Base-by-base conservation (phyloP, 2,888 invertebrate genomes). In the Luperina nickerlii region DNA sequence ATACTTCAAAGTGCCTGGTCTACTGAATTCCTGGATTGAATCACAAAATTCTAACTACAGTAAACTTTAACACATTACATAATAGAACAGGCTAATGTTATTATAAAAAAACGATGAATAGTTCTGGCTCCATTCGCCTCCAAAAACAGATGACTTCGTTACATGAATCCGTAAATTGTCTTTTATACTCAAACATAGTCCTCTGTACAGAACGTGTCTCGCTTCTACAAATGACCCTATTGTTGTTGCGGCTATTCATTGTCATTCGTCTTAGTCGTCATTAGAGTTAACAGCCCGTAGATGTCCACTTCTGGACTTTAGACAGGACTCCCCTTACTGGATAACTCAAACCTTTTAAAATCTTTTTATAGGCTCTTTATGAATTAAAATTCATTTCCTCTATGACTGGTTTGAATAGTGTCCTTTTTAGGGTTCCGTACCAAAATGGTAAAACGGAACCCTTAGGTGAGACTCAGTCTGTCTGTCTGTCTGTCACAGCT, bases 191-290 rank as follows among this genome's bases (percentile, higher is more conserved):
- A 51, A 66, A 62, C 76, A 73, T 54, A 69, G 54, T 81, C 51
- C 45, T 70, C 45, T 70, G 57, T 13, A 18, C 27, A 69, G 32
- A 74, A 45, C 69, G 65, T 48, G 54, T 8, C 32, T 63, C 65
- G 62, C 18, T 54, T 66, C 48, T 73, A 73, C 60, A 86, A 73
- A 82, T 70, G 62, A 70, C 73, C 73, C 73, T 74, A 86, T 76
- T 86, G 69, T 86, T 73, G 72, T 71, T 20, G n/a, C 66, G 45
- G 20, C 27, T 62, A 54, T 75, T 81, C 82, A 85, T 73, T 75
- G 71, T 83, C 86, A 85, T 86, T 86, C 69, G 62, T 85, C 62
- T 73, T 70, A 66, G 57, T 69, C 63, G 74, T 85, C 74, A 85
- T 82, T 80, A 82, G 48, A 71, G 73, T 79, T 83, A 83, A 84